Evolutionary conservation across 2,113 vertebrate species (phyloP), one percentile per base, ranked within the genome.

Genomic region (Panthera tigris): DNA sequence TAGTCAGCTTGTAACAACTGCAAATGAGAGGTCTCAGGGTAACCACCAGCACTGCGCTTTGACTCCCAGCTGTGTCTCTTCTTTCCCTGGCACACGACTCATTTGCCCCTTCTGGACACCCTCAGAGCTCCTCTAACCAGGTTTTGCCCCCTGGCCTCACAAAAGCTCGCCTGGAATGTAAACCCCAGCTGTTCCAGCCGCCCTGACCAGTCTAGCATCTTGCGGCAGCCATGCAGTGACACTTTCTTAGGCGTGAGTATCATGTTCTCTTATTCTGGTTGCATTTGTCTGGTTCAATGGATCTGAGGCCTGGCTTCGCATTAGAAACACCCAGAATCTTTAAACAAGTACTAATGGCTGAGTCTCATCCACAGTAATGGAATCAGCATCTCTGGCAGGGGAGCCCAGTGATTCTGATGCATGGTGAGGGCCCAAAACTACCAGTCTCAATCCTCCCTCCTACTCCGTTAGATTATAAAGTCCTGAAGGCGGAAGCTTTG

Each of bases 31-130:
- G 13, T 55, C 23, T 73, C 61, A 74, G 61, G 19, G 83, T 19
- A 27, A 36, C 23, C 3, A 2, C 0, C 3, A 29, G 3, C 10
- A 6, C 31, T 0, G 7, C 7, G 16, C 55, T 27, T 36, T 74
- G 71, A 66, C 41, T 7, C n/a, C 41, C 23, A 33, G 25, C 1
- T 48, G 29, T 11, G 5, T 79, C 52, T 79, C 55, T 61, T 55
- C 65, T 48, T 36, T 1, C 39, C 9, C 7, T 0, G 79, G 13
- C 7, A 48, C 31, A 29, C 76, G 50, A 1, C 39, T 88, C 36
- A 3, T 36, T 27, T 36, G 52, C 11, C 88, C 36, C 33, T 68
- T 45, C 45, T 2, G 48, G 52, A 80, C n/a, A 48, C 19, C 6
- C 39, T 50, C n/a, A 16, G 55, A 45, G 12, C 23, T n/a, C 13